A percentile compares a stretch with the other conserved stretches of the same genome.
Conservation (phyloP, 2,797 vertebrate species). For the Gymnothorax reevesii region DNA sequence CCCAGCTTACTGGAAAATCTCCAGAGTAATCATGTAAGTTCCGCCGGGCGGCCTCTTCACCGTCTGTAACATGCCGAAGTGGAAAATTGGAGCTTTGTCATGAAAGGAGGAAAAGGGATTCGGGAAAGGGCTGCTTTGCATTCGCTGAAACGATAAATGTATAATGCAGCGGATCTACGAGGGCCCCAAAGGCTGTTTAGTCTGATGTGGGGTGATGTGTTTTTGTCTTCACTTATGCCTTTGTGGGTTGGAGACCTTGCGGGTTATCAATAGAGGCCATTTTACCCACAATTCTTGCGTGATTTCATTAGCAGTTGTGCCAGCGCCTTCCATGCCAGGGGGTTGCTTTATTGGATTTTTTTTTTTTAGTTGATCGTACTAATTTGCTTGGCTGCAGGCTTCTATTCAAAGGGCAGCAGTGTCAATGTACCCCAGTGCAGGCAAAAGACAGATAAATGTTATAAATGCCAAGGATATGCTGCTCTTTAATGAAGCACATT, state of each 20-base stretch:
- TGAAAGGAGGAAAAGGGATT: slow-evolving; percentile 40
- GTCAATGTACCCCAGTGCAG: not conserved
- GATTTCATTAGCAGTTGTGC: not conserved
- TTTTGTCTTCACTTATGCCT: not conserved
- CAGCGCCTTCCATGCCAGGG: not conserved
- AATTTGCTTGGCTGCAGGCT: not conserved
- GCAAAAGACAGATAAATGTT: not conserved
- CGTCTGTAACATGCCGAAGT: slow-evolving; percentile 34
- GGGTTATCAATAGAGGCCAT: not conserved
- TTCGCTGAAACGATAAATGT: not conserved
- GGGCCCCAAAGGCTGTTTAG: not conserved
- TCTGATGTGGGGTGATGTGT: not conserved
- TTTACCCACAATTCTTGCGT: not conserved
- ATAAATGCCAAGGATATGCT: not conserved
- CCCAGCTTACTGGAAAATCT: slow-evolving; percentile 92
- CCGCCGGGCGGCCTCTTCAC: slow-evolving; percentile 42
- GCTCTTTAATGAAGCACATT: not conserved
- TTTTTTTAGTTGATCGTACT: not conserved
- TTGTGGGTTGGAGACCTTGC: not conserved
- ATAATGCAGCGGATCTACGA: not conserved
- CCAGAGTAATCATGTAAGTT: slow-evolving; percentile 95
- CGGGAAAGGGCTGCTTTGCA: slow-evolving; percentile 21
- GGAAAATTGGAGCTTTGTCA: not conserved
- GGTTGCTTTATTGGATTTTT: not conserved
- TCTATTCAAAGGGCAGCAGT: not conserved